Conservation (phyloP, 2,888 invertebrate genomes). For the Liodrosophila aerea region DNA sequence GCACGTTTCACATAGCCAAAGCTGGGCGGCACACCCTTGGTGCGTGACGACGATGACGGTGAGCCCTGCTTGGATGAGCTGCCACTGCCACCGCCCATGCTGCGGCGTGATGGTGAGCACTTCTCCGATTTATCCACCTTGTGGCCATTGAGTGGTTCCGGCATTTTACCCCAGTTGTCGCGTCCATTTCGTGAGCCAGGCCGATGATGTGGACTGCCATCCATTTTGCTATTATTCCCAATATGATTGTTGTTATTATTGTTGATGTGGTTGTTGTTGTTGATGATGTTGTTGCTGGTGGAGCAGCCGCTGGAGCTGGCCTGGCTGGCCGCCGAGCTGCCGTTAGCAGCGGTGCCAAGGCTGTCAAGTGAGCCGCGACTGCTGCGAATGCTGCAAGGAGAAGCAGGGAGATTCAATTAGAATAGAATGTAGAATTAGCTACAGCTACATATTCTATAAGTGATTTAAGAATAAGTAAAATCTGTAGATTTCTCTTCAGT, state of each 20-base stretch:
- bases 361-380: conserved; percentile 82
- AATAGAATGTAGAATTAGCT: too few species aligned
- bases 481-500: too few species aligned
- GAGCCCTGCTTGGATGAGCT: conserved; percentile 78
- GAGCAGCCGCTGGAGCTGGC: conserved; percentile 75
- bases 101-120: conserved; percentile 81
- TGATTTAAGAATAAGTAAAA: too few species aligned
- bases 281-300: conserved; percentile 45
- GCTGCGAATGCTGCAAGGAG: conserved; percentile 79
- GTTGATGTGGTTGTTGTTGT: conserved; percentile 38
- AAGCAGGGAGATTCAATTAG: too few species aligned
- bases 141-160: conserved; percentile 80
- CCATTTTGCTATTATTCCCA: conserved; percentile 53
- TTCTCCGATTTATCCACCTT: conserved; percentile 81
- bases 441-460: too few species aligned
- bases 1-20: conserved; percentile 93
- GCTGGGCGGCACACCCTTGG: conserved; percentile 91
- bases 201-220: conserved; percentile 68
- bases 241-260: conserved; percentile 40
- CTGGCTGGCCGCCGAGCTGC: conserved; percentile 79
- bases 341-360: conserved; percentile 80
- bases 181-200: conserved; percentile 79
- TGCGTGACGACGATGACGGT: conserved; percentile 82
- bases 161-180: conserved; percentile 82
- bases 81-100: conserved; percentile 80